Evolutionary conservation across 2,888 invertebrate species (phyloP), one percentile per base, ranked within the genome.

Genomic region (Chorisops tibialis): DNA sequence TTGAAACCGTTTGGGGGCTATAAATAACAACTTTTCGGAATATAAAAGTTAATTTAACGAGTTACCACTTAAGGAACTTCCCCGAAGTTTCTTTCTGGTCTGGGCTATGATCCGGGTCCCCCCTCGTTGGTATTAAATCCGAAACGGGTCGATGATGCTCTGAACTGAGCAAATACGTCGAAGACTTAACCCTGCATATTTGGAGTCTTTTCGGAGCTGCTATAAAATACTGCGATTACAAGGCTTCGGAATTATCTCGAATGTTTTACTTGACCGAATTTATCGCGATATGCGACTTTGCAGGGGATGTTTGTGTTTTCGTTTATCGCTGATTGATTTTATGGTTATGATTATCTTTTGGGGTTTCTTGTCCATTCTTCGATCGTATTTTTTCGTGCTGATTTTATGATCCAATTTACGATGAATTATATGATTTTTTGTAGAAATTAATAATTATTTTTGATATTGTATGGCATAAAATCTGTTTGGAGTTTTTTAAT

Each of bases 41-140:
- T 47, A 64, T 64, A 64, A 64, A 64, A 64, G 64, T 59, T 64
- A 64, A 64, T 64, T 64, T 64, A 51, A 64, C 64, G 58, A 61
- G 52, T 49, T 52, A 61, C 64, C 64, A 64, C 61, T 56, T 52
- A 59, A 45, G 35, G 45, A 51, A 19, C 50, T 43, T 47, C 52
- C 21, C 18, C 3, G 11, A 19, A 19, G n/a, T 9, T 12, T 18
- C 14, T 47, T 35, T 47, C 37, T 18, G 59, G 24, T 48, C 47
- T 59, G 9, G 47, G 35, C 14, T 41, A 24, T 38, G 48, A 21
- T 30, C 47, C 21, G 4, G 22, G 22, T n/a, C 21, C 37, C 47
- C n/a, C 37, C 19, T 12, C 18, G 58, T 24, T 47, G 45, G 45
- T 19, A 47, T 48, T 9, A 21, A 12, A 30, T 18, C 30, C 43